Conservation (phyloP, 1,140 invertebrate genomes). For the Theocolax elegans region DNA sequence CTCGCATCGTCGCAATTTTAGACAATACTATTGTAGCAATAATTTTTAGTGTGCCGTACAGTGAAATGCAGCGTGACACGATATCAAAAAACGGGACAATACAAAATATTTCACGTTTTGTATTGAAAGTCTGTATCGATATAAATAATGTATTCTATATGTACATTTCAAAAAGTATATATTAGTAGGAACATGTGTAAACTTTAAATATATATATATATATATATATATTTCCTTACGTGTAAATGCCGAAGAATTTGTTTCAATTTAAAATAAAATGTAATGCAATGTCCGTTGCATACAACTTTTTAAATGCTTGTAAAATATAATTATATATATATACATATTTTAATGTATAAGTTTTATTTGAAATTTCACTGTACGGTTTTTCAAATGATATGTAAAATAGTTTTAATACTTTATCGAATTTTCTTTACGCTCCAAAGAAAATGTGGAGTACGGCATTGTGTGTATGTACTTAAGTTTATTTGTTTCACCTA, state of each 20-base stretch:
- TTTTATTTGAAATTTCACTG: conserved; percentile 36
- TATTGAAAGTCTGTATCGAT: conserved; percentile 4
- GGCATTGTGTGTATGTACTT: conserved; percentile 45
- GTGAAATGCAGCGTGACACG: conserved; percentile 24
- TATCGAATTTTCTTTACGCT: conserved; percentile 33
- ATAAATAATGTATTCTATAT: conserved; percentile 13
- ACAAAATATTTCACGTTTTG: conserved; percentile 33
- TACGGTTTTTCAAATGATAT: conserved; percentile 39
- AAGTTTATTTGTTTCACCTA: conserved; percentile 65
- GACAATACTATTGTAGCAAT: conserved; percentile 38
- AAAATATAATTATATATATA: conserved; percentile 34
- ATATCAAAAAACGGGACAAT: conserved; percentile 30
- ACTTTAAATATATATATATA: conserved; percentile 2
- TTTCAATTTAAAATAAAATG: conserved; percentile 3
- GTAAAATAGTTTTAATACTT: conserved; percentile 38
- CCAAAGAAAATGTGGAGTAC: conserved; percentile 38
- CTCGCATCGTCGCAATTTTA: conserved; percentile 33
- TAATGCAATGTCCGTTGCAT: background rate
- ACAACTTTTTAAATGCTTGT: conserved; percentile 32
- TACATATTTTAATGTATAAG: conserved; percentile 29
- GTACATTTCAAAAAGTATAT: conserved; percentile 17
- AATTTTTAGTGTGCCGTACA: conserved; percentile 29
- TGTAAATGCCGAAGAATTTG: conserved; percentile 7
- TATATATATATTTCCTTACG: too few species aligned
- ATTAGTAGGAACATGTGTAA: background rate